Evolutionary conservation across 2,888 invertebrate genomes (phyloP).

Genomic region (Drosophila ezoana): DNA sequence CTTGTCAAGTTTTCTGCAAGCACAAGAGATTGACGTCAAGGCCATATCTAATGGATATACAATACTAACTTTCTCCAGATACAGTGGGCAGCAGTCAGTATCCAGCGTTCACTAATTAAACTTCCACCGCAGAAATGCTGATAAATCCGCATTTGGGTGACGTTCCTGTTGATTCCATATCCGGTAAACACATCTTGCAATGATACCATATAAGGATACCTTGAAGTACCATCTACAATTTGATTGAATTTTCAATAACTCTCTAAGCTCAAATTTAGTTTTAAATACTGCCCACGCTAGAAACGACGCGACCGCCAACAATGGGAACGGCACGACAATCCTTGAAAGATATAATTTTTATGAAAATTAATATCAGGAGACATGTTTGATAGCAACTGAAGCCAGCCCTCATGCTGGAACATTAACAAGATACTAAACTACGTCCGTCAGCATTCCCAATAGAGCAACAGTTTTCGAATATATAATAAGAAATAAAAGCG

Average conservation of each 20-base stretch:
- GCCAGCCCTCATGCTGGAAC: slow-evolving; percentile 57
- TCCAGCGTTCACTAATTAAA: slow-evolving; percentile 79
- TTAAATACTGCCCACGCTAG: slow-evolving; percentile 61
- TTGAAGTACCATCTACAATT: slow-evolving; percentile 53
- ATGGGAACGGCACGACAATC: slow-evolving; percentile 70
- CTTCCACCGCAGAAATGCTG: slow-evolving; percentile 84
- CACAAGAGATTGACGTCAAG: background rate
- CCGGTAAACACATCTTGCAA: slow-evolving; percentile 70
- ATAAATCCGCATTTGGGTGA: slow-evolving; percentile 29
- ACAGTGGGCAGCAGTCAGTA: slow-evolving; percentile 83
- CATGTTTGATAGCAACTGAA: slow-evolving; percentile 26
- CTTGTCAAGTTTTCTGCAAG: slow-evolving; percentile 62
- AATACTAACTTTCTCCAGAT: slow-evolving; percentile 80
- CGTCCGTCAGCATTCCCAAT: slow-evolving; percentile 46
- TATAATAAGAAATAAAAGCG: slow-evolving; percentile 46
- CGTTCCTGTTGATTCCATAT: slow-evolving; percentile 13
- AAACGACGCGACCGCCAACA: slow-evolving; percentile 76
- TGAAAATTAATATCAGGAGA: slow-evolving; percentile 12
- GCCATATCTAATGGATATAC: background rate
- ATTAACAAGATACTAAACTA: slow-evolving; percentile 56
- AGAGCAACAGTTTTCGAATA: slow-evolving; percentile 50
- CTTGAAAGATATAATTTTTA: slow-evolving; percentile 11
- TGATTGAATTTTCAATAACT: slow-evolving; percentile 14
- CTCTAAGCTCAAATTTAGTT: slow-evolving; percentile 5
- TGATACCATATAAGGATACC: slow-evolving; percentile 83